Conservation (phyloP, 1,140 invertebrate genomes). For the Physella acuta region DNA sequence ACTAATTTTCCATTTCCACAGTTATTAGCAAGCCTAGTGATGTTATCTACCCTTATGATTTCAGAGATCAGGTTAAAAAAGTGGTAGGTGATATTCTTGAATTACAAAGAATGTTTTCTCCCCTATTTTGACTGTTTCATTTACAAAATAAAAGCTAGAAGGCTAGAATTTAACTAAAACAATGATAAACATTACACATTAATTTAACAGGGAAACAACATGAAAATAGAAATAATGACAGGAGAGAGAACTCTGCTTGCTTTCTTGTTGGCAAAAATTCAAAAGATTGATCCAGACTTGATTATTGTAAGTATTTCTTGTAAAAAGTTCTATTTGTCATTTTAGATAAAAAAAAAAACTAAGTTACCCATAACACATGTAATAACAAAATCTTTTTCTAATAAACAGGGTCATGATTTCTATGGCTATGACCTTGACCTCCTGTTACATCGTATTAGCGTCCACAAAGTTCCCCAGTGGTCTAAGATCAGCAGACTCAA, state of each 20-base stretch:
- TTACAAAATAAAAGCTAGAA: not conserved
- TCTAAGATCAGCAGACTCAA: constrained; percentile 85
- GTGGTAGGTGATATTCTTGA: too few relatives aligned
- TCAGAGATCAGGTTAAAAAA: constrained; percentile 68
- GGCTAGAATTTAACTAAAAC: not conserved
- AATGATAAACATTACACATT: not conserved
- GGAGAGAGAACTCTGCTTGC: constrained; percentile 83
- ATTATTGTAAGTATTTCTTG: constrained; percentile 66
- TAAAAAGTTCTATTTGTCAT: too few relatives aligned
- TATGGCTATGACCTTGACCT: constrained; percentile 85
- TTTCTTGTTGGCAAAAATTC: constrained; percentile 69
- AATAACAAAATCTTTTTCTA: too few relatives aligned
- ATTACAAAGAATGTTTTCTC: too few relatives aligned
- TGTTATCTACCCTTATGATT: constrained; percentile 79
- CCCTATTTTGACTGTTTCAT: too few relatives aligned
- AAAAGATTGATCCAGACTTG: constrained; percentile 88
- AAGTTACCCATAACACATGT: too few relatives aligned
- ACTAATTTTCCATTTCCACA: too few relatives aligned
- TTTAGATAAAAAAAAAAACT: too few relatives aligned
- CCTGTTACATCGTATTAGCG: constrained; percentile 78
- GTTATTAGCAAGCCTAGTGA: constrained; percentile 78
- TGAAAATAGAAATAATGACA: constrained; percentile 76
- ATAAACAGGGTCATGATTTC: constrained; percentile 77
- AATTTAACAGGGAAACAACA: constrained; percentile 43
- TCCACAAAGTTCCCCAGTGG: constrained; percentile 80